Evolutionary conservation across 2,888 invertebrate genomes (phyloP).

Genomic region (Halocaridina rubra): DNA sequence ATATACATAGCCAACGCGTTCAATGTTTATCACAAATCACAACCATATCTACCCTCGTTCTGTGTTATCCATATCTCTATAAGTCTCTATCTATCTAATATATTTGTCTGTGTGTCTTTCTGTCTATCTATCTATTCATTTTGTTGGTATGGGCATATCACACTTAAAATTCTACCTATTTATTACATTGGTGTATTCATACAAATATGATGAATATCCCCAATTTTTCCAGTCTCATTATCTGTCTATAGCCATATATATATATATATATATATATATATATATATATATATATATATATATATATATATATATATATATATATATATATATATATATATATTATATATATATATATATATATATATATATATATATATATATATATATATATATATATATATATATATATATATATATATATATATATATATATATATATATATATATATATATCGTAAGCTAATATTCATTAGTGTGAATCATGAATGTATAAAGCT

Average conservation of each 20-base stretch:
- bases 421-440: too few species aligned
- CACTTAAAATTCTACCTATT: too few species aligned
- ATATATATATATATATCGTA: too few species aligned
- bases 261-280: background rate
- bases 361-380: background rate
- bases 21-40: too few species aligned
- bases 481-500: too few species aligned
- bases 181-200: background rate
- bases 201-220: background rate
- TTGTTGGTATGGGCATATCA: too few species aligned
- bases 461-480: too few species aligned
- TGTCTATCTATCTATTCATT: background rate
- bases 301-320: background rate
- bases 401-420: background rate
- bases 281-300: background rate
- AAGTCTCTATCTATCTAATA: background rate
- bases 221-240: too few species aligned
- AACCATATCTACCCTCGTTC: too few species aligned
- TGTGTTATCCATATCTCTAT: too few species aligned
- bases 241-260: background rate
- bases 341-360: background rate
- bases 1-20: too few species aligned
- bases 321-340: background rate
- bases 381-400: background rate
- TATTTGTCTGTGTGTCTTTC: background rate